These are phyloP conservation scores for Tachina grossa DNA, from an alignment of 2,888 invertebrate genomes.

Conservation along the genomic window DNA sequence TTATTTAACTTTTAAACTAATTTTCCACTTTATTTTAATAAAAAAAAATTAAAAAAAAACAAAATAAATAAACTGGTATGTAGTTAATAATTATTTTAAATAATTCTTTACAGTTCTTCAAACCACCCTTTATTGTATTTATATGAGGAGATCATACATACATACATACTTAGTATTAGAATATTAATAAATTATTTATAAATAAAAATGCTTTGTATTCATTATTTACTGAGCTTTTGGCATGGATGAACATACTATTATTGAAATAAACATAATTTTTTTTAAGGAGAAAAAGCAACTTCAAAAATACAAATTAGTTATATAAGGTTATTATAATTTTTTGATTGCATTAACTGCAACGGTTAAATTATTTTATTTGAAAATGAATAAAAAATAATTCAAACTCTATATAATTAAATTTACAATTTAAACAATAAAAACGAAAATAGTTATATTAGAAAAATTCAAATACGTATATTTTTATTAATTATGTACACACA, in stretches of 20 bases:
- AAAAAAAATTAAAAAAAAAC: neutral
- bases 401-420: constrained; percentile 39
- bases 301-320: constrained; percentile 68
- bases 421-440: constrained; percentile 56
- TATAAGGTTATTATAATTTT: constrained; percentile 58
- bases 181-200: constrained; percentile 30
- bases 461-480: constrained; percentile 40
- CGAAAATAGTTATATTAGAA: constrained; percentile 57
- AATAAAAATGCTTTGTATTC: constrained; percentile 54
- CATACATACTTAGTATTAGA: constrained; percentile 21
- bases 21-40: neutral
- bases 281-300: constrained; percentile 30
- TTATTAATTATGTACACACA: too few relatives aligned
- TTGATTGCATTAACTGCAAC: constrained; percentile 56
- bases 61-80: neutral
- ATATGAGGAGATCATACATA: constrained; percentile 8
- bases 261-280: constrained; percentile 54
- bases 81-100: constrained; percentile 12
- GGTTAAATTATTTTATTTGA: constrained; percentile 38
- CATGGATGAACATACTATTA: constrained; percentile 11
- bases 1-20: constrained; percentile 29
- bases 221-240: constrained; percentile 46
- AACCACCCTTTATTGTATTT: neutral
- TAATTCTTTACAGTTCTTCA: constrained; percentile 9
- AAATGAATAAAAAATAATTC: constrained; percentile 45